Evolutionary conservation across 2,888 invertebrate genomes (phyloP).

Genomic region (Euzophera pinguis): DNA sequence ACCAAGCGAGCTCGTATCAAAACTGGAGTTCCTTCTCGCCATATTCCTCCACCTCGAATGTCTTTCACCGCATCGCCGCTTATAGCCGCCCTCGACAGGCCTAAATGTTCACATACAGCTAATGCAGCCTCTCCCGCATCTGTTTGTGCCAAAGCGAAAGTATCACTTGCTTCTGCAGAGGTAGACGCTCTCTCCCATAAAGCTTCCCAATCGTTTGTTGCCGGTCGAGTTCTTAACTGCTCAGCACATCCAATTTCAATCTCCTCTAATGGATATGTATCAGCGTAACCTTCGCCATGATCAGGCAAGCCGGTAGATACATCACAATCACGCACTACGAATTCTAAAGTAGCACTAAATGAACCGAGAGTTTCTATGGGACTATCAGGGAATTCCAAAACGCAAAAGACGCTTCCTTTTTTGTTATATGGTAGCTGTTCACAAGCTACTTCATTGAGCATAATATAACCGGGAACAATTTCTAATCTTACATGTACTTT

Average conservation of each 20-base stretch:
- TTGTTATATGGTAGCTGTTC: slow-evolving; percentile 89
- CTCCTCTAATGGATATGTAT: slow-evolving; percentile 97
- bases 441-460: slow-evolving; percentile 70
- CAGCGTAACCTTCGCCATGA: slow-evolving; percentile 97
- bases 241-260: slow-evolving; percentile 64
- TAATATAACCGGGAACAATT: slow-evolving; percentile 86
- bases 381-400: slow-evolving; percentile 82
- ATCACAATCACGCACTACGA: slow-evolving; percentile 97
- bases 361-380: slow-evolving; percentile 85
- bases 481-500: slow-evolving; percentile 94
- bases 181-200: slow-evolving; percentile 87
- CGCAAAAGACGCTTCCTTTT: slow-evolving; percentile 90
- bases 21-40: slow-evolving; percentile 94
- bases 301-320: slow-evolving; percentile 96
- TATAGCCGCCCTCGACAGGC: slow-evolving; percentile 51
- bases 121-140: slow-evolving; percentile 58
- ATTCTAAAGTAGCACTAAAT: slow-evolving; percentile 95
- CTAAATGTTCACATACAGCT: slow-evolving; percentile 66
- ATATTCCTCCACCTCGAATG: slow-evolving; percentile 83
- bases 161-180: slow-evolving; percentile 91
- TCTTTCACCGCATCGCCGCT: slow-evolving; percentile 65
- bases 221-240: slow-evolving; percentile 54
- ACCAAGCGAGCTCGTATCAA: slow-evolving; percentile 91
- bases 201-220: slow-evolving; percentile 73
- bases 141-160: slow-evolving; percentile 88